phyloP scores from a whole-genome alignment of 1,140 invertebrate genomes.

The Aradophagus sp. region DNA sequence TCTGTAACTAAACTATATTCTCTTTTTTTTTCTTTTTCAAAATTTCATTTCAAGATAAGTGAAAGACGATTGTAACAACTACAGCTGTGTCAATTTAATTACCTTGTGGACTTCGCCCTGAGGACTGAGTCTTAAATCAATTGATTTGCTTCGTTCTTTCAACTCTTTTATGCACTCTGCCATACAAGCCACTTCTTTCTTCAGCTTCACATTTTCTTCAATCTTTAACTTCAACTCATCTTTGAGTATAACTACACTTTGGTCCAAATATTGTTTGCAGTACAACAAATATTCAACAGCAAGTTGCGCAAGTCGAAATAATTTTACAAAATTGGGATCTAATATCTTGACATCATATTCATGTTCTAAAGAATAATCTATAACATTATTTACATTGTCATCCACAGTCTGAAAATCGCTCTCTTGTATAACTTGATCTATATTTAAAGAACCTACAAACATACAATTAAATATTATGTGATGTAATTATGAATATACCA shows the following conservation, averaged over 20 bases:
- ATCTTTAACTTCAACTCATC: conserved; percentile 77
- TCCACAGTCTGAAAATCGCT: conserved; percentile 79
- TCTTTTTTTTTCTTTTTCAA: too few species aligned
- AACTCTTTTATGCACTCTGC: conserved; percentile 60
- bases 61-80: too few species aligned
- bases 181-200: conserved; percentile 55
- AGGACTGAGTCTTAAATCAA: conserved; percentile 64
- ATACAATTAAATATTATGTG: conserved; percentile 17
- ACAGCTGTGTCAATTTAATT: too few species aligned
- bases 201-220: conserved; percentile 72
- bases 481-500: too few species aligned
- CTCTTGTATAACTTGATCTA: conserved; percentile 79
- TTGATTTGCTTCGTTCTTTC: conserved; percentile 62
- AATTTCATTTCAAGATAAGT: too few species aligned
- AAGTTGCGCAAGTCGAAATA: conserved; percentile 81
- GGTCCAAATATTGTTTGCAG: conserved; percentile 81
- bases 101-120: conserved; percentile 71
- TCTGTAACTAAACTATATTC: too few species aligned
- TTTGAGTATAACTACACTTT: conserved; percentile 78
- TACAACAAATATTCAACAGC: conserved; percentile 82
- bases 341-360: conserved; percentile 79
- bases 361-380: conserved; percentile 78
- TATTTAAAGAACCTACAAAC: conserved; percentile 77
- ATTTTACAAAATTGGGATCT: conserved; percentile 80
- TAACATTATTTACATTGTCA: conserved; percentile 78